Base-by-base conservation (phyloP, 2,888 invertebrate species). In the Anarsia innoxiella region DNA sequence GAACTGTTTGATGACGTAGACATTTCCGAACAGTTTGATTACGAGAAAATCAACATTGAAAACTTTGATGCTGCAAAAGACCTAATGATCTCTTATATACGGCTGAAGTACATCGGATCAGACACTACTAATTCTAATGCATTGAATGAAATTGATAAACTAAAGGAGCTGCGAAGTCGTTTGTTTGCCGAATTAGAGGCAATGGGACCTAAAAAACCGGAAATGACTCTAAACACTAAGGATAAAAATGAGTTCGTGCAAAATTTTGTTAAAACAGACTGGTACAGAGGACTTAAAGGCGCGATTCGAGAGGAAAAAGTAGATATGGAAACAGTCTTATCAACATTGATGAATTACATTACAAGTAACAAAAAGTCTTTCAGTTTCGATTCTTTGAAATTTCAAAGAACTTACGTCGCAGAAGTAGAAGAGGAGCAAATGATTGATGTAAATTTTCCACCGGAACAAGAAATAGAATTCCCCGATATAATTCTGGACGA, bases 291-390 rank as follows among this genome's bases (percentile, higher is more conserved):
- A 40, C 50, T 62, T 2, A 38, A 8, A 31, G 23, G 35, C 27
- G 1, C 37, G 3, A 11, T n/a, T 0, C 26, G 50, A 14, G 26
- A 32, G 2, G 6, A 10, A 2, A 60, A 55, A 31, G 40, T 55
- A 30, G 54, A 56, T 1, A 46, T 67, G 34, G 67, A 67, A 12
- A 61, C 59, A 47, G 53, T 48, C 0, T 56, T 68, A 39, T 40
- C 53, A 8, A 53, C 62, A 29, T 46, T 67, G 23, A 64, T 69
- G n/a, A 66, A 67, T 42, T 66, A 67, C 36, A 64, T 69, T 9
- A 40, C 50, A 9, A 56, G 45, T 25, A 64, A 67, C 1, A 41
- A 14, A 10, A 68, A 66, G 39, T 65, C 67, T 1, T 68, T 50
- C 29, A 44, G 42, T 1, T 67, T 68, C 41, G 64, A 66, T 25